phyloP scores from a whole-genome alignment of 2,113 vertebrate genomes.

The Antigone vipio region DNA sequence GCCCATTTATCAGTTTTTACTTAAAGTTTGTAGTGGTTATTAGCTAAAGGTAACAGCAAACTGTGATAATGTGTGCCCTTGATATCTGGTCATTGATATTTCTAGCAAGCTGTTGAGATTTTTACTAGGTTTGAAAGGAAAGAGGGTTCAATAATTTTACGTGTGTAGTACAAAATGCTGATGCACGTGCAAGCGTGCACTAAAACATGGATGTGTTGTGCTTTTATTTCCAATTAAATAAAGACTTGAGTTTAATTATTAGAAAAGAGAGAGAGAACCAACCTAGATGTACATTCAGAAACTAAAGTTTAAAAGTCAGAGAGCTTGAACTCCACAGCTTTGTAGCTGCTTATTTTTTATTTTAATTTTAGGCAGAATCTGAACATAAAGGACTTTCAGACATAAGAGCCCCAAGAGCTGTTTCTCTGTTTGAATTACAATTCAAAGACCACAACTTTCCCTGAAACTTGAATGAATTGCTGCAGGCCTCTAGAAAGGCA shows the following conservation, averaged over 20 bases:
- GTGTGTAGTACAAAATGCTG: not conserved
- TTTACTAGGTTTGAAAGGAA: not conserved
- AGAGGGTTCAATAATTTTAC: not conserved
- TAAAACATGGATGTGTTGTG: not conserved
- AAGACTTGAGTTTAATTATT: not conserved
- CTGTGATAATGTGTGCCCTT: accelerated
- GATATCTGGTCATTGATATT: not conserved
- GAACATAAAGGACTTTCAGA: not conserved
- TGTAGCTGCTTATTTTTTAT: not conserved
- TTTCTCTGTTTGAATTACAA: not conserved
- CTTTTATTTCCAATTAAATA: not conserved
- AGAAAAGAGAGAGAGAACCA: not conserved
- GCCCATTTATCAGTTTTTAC: not conserved
- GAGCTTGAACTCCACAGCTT: not conserved
- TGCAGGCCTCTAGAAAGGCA: not conserved
- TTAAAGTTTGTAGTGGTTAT: not conserved
- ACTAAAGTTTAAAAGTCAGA: not conserved
- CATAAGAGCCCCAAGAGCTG: not conserved
- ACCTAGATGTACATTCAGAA: not conserved
- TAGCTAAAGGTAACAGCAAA: not conserved
- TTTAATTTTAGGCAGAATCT: not conserved
- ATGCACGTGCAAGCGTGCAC: not conserved
- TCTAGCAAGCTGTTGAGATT: not conserved
- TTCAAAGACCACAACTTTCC: not conserved
- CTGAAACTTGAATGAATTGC: not conserved